Conservation (phyloP, 2,888 invertebrate species). For the Uloborus plumipes region DNA sequence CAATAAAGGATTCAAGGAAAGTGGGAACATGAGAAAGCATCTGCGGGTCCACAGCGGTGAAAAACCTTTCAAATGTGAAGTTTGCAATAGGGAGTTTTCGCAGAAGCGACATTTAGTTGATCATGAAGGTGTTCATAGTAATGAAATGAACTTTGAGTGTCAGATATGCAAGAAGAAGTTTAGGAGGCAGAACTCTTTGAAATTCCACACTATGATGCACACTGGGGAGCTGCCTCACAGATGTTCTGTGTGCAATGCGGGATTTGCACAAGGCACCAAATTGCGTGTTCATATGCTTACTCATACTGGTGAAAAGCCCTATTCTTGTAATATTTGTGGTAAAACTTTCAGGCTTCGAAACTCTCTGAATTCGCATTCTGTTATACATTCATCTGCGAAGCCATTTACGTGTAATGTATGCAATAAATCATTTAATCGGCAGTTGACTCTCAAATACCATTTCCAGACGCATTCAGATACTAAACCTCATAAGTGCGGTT, state of each 20-base stretch:
- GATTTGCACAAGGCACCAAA: neutral
- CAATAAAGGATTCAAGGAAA: constrained; percentile 11
- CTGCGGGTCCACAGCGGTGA: constrained; percentile 6
- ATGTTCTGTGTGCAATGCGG: constrained; percentile 2
- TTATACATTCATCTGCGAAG: neutral
- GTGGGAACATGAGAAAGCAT: constrained; percentile 10
- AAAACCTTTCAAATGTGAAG: constrained; percentile 3
- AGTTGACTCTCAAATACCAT: neutral
- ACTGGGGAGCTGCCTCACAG: neutral
- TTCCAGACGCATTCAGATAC: neutral
- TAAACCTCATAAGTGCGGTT: constrained; percentile 2
- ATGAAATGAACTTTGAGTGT: neutral
- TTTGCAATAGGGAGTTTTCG: neutral
- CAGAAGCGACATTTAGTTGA: constrained; percentile 3
- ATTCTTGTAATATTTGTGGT: constrained; percentile 1
- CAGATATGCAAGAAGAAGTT: neutral
- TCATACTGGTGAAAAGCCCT: constrained; percentile 12
- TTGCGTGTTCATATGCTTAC: neutral
- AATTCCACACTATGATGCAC: constrained; percentile 1
- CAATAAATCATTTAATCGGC: neutral
- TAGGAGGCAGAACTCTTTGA: neutral
- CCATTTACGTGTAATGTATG: constrained; percentile 2
- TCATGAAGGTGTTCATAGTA: neutral
- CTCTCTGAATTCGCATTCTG: neutral
- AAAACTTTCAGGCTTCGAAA: neutral